Percentiles rank a stretch among this genome's conserved stretches.
These are phyloP conservation scores for Lycaon pictus DNA, from an alignment of 2,113 vertebrate species.

Conservation along the genomic window DNA sequence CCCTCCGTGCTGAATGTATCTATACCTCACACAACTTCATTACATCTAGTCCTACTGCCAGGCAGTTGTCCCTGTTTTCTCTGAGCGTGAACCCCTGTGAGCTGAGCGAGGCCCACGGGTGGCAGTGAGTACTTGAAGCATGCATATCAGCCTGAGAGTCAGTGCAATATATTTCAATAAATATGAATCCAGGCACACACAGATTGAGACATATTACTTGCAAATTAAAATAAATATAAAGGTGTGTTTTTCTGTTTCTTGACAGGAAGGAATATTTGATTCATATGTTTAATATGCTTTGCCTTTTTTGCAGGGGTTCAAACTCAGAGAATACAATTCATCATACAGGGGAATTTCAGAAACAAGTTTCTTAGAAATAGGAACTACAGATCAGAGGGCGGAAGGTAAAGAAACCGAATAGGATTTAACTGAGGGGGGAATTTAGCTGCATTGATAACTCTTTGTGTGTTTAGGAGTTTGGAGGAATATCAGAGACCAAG, in stretches of 20 bases:
- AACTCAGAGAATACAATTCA: slow-evolving; percentile 51
- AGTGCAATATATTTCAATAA: slow-evolving; percentile 51
- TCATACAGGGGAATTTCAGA: slow-evolving; percentile 55
- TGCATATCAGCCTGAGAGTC: neutral
- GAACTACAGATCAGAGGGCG: neutral
- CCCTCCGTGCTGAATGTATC: slow-evolving; percentile 10
- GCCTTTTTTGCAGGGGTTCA: slow-evolving; percentile 47
- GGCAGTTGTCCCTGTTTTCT: neutral
- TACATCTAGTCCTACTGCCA: neutral
- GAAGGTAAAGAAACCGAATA: neutral
- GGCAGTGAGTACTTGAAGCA: neutral
- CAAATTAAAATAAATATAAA: slow-evolving; percentile 79
- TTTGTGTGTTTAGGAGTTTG: neutral
- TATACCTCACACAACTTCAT: slow-evolving; percentile 8
- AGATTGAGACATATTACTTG: slow-evolving; percentile 68
- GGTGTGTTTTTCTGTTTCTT: slow-evolving; percentile 67
- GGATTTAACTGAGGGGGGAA: neutral
- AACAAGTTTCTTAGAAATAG: slow-evolving; percentile 59
- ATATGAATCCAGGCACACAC: slow-evolving; percentile 37
- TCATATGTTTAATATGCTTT: slow-evolving; percentile 79
- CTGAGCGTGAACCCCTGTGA: neutral
- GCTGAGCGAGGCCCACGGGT: neutral
- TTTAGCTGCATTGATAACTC: neutral
- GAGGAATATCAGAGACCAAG: neutral
- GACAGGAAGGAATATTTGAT: slow-evolving; percentile 79